Evolutionary conservation across 2,797 vertebrate species (phyloP), one percentile per base, ranked within the genome.

Genomic region (Galagoides demidoff): DNA sequence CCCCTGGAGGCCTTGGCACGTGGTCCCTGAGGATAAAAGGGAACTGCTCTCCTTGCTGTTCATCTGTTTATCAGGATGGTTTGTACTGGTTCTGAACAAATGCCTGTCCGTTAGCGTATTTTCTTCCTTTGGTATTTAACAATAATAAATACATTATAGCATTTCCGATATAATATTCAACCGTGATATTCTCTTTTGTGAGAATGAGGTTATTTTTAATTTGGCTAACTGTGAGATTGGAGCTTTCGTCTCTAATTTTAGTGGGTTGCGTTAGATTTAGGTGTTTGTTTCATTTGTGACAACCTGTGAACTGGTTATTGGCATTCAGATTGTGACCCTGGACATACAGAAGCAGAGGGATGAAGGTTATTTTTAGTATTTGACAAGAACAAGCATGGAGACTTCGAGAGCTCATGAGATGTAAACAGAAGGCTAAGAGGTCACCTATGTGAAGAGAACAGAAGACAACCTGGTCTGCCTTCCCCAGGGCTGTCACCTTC

Each of bases 241-340:
- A 86, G 19, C 20, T 76, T 76, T 74, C 34, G 61, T 82, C 85
- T 76, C 31, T 5, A 82, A 39, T 78, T 43, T 89, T 78, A 92
- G 13, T 19, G 74, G 27, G 12, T 66, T 84, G 52, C 16, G 27
- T 61, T 95, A 37, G 57, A 37, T 37, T 49, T 92, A 86, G 59
- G 7, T 27, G 11, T 83, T 96, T 85, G 34, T 70, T 96, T 90
- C 66, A 85, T 73, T 91, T 96, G 43, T 92, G 78, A 37, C 57
- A 45, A 52, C 73, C 77, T 59, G 1, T 71, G 29, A 61, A 82
- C 45, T 90, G 79, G 85, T 81, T 77, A 37, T 63, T 55, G 31
- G 10, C 37, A 45, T 93, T 93, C 59, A 89, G 19, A 78, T 39
- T 83, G 45, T 61, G 71, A 90, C 61, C 34, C 31, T 92, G 49